Evolutionary conservation across 2,113 vertebrate species (phyloP), one percentile per base, ranked within the genome.

Genomic region (Brachyistius frenatus): DNA sequence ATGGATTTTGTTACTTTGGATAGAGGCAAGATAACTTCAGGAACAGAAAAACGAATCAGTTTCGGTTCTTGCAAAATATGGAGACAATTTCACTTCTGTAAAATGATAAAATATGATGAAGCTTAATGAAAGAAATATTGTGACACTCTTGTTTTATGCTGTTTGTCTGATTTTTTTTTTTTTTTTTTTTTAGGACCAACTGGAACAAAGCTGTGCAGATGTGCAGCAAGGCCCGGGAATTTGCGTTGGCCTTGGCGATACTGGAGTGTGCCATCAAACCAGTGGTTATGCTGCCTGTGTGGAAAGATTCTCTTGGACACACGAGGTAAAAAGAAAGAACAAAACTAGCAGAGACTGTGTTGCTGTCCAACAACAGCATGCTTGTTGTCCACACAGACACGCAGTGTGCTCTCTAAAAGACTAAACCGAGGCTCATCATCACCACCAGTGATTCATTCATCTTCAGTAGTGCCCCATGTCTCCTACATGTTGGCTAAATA

Each of bases 141-240:
- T 11, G 10, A 11, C 23, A 23, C 2, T 13, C 0, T 60, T 60
- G 52, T 41, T n/a, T 39, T 1, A 64, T 7, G 16, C 1, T 4
- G 5, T 65, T 15, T 1, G 30, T 60, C 23, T 62, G 32, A 83
- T 7, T 50, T 3, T 52, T 7, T 2, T 56, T 85, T 8, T 55
- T 5, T 41, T 7, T 1, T 57, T 39, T 74, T 56, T 44, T 10
- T 3, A 99, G 98, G 91, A 96, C 96, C 83, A 99, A 99, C 93
- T 99, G 98, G 98, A 99, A 98, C 91, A 99, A 99, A 85, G 98
- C 98, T 9, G 98, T 99, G 71, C 98, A 99, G 92, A 99, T 99
- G 98, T 99, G 98, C 92, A 99, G 97, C 90, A 99, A 99, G 78
- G 97, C 98, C 16, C 91, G 98, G 88, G 98, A 99, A 86, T 99